Evolutionary conservation across 2,888 invertebrate species (phyloP).

Genomic region (Netelia melanura): DNA sequence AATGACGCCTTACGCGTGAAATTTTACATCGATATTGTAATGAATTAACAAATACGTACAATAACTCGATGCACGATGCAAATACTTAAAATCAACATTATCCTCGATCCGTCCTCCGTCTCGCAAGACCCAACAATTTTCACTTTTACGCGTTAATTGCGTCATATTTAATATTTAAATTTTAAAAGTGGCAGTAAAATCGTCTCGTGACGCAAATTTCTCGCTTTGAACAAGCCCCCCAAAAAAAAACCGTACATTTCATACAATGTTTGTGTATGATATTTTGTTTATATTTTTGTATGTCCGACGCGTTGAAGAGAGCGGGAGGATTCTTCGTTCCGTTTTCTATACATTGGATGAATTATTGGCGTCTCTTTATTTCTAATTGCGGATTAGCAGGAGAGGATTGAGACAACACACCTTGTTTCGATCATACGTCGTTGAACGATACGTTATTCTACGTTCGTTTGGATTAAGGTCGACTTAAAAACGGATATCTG

Average conservation of each 20-base stretch:
- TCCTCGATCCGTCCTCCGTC: neutral
- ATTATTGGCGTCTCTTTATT: neutral
- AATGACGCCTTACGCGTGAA: neutral
- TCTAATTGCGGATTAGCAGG: slow-evolving; percentile 26
- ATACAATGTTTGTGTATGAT: no score
- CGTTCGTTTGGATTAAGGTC: no score
- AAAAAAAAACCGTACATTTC: no score
- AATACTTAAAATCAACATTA: slow-evolving; percentile 36
- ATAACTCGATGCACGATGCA: slow-evolving; percentile 1
- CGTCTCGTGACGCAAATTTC: neutral
- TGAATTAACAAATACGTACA: slow-evolving; percentile 45
- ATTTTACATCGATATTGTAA: slow-evolving; percentile 33
- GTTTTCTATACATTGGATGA: no score
- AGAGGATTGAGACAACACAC: slow-evolving; percentile 41
- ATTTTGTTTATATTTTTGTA: no score
- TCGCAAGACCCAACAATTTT: neutral
- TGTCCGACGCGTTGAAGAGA: no score
- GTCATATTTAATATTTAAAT: slow-evolving; percentile 15
- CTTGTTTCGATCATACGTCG: slow-evolving; percentile 10
- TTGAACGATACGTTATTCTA: neutral
- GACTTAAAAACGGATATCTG: no score
- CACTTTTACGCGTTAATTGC: slow-evolving; percentile 7
- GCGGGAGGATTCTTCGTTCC: no score
- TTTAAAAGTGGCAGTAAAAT: slow-evolving; percentile 44
- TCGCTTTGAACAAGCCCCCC: no score